These are phyloP conservation scores for Bombus turneri DNA, from an alignment of 1,140 invertebrate species.

Conservation along the genomic window DNA sequence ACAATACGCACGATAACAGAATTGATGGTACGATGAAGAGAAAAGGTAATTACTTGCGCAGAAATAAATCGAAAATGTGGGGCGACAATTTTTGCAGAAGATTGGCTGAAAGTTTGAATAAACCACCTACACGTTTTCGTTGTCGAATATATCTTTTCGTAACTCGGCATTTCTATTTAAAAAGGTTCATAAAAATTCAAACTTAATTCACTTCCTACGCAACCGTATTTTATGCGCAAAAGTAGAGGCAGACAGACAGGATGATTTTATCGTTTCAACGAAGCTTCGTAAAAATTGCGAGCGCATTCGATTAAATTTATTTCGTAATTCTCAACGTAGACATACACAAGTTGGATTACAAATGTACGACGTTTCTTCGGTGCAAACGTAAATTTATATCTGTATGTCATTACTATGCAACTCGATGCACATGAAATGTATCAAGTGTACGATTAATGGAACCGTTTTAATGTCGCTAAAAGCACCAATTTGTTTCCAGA, in stretches of 20 bases:
- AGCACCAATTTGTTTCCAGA: slow-evolving; percentile 38
- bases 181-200: background rate
- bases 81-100: background rate
- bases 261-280: background rate
- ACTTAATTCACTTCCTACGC: no score
- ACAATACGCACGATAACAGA: background rate
- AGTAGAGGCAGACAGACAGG: background rate
- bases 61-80: background rate
- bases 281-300: background rate
- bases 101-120: background rate
- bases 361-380: slow-evolving; percentile 16
- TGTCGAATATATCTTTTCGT: background rate
- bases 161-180: background rate
- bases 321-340: background rate
- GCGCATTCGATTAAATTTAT: slow-evolving; percentile 11
- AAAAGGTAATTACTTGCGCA: background rate
- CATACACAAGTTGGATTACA: slow-evolving; percentile 13
- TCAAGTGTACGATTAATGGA: slow-evolving; percentile 50
- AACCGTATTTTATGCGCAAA: no score
- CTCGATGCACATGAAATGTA: slow-evolving; percentile 24
- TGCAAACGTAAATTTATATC: slow-evolving; percentile 41
- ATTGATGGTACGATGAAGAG: background rate
- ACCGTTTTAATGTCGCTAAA: slow-evolving; percentile 51
- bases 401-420: slow-evolving; percentile 47
- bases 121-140: background rate